Evolutionary conservation across 2,888 invertebrate genomes (phyloP), one percentile per base, ranked within the genome.

Genomic region (Meandrusa payeni): DNA sequence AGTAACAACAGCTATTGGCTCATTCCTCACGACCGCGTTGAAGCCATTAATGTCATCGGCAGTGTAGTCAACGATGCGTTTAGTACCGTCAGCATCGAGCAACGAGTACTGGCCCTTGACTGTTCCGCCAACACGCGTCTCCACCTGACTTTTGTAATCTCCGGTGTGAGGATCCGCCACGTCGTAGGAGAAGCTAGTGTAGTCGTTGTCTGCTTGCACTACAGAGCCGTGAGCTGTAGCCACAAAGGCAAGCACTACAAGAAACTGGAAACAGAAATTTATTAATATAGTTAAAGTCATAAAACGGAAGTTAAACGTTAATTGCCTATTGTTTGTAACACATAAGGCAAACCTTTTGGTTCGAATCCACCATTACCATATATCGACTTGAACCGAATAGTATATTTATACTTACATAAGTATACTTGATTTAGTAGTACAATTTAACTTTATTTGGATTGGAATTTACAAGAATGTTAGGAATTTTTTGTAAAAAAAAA

Each of bases 141-240:
- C 90, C 15, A 71, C 70, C 60, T 89, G 89, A 65, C 80, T 87
- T 69, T 90, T 89, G 71, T 61, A 81, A 74, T 90, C 90, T 7
- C 90, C 90, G 50, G 90, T 90, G 65, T 75, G 69, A 54, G 85
- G 78, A 61, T 90, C 90, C 23, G 89, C 85, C 13, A 90, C 87
- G 46, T 86, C 80, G 63, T 90, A 90, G 0, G 83, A 64, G 73
- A 86, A 90, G 65, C 85, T 85, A 46, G 72, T 59, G 55, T 69
- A 69, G 60, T 81, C 76, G 39, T 59, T 52, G 72, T 72, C 76
- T 33, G 47, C 45, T 13, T 39, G 13, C 41, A 86, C 80, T 52
- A 88, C 89, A 45, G 81, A 81, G 64, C 74, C 61, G 48, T 77
- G 81, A 50, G 73, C 76, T 52, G 63, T 68, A 53, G 76, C 77